Percentiles rank a stretch among this genome's conserved stretches.
phyloP scores from a whole-genome alignment of 2,888 invertebrate genomes.

The Ophonus ardosiacus region DNA sequence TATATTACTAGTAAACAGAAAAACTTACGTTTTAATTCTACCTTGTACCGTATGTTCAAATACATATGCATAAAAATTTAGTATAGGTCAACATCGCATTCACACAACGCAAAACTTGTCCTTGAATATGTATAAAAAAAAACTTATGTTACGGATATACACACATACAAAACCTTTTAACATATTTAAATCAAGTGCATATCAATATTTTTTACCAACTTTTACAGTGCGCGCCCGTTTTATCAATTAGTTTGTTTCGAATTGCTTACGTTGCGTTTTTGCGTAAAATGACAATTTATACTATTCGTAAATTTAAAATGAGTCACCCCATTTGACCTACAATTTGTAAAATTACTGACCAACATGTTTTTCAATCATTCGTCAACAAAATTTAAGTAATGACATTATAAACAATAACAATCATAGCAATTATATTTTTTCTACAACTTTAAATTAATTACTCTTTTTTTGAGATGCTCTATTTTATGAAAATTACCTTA shows the following conservation, averaged over 20 bases:
- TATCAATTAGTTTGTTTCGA: background rate
- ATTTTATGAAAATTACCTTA: background rate
- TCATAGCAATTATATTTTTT: background rate
- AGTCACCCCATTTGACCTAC: slow-evolving; percentile 22
- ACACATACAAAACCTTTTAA: slow-evolving; percentile 9
- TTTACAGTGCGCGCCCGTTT: background rate
- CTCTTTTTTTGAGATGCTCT: background rate
- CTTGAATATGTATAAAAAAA: slow-evolving; percentile 45
- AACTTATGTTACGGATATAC: slow-evolving; percentile 17
- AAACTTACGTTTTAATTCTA: slow-evolving; percentile 38
- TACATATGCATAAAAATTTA: slow-evolving; percentile 25
- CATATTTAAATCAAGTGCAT: slow-evolving; percentile 32
- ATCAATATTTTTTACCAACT: background rate
- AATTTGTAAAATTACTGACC: slow-evolving; percentile 18
- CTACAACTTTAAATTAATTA: too few species aligned
- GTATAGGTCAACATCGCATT: slow-evolving; percentile 55
- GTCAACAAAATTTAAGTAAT: slow-evolving; percentile 3
- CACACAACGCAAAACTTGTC: slow-evolving; percentile 45
- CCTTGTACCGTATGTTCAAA: slow-evolving; percentile 37
- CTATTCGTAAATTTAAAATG: slow-evolving; percentile 16
- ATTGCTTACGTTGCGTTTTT: background rate
- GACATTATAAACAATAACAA: background rate
- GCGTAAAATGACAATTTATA: background rate
- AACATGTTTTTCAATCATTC: background rate
- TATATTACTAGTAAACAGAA: slow-evolving; percentile 41